Base-by-base conservation (phyloP, 92 coral and sea anemone genomes). In the Meandrina meandrites region DNA sequence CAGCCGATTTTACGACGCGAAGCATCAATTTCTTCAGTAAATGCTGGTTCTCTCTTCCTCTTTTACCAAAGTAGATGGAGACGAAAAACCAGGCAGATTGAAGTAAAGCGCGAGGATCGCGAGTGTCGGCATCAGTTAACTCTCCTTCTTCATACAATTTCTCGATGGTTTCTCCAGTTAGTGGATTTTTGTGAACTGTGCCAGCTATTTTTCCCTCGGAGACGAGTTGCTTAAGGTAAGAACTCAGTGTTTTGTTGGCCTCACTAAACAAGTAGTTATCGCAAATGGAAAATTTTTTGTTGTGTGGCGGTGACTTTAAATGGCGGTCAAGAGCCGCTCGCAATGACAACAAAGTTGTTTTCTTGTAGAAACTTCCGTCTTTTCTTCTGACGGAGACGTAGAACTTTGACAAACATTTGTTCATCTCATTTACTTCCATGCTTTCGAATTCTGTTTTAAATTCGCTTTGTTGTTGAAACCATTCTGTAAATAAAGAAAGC, bases 371-470 rank as follows among this genome's bases (percentile, higher is more conserved):
- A n/a, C 50, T 32, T 8, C 47, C 47, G 37, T 57, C 48, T 54
- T 58, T 81, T 58, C 15, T 54, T 62, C 50, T 81, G 18, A 28
- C 76, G 7, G 88, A 90, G 31, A 87, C 66, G 47, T 82, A 90
- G 64, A 90, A 82, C 85, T 86, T 84, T 37, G 89, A 81, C 5
- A 75, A 36, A 45, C 87, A 73, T 67, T 45, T 66, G 40, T 37
- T 24, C 31, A n/a, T n/a, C n/a, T n/a, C n/a, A n/a, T n/a, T n/a
- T 81, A 81, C 53, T 53, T 81, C 75, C 75, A 81, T 81, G 24
- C 30, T 81, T 30, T 81, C 51, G 14, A 81, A 37, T 57, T 66
- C 51, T 19, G 54, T 42, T 19, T 30, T 12, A 24, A 81, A 81
- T 64, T 81, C 86, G 56, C 66, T 81, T 81, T 67, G 77, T 7